These are phyloP conservation scores for Ciconia stormi DNA, from an alignment of 2,113 vertebrate species.

Conservation along the genomic window DNA sequence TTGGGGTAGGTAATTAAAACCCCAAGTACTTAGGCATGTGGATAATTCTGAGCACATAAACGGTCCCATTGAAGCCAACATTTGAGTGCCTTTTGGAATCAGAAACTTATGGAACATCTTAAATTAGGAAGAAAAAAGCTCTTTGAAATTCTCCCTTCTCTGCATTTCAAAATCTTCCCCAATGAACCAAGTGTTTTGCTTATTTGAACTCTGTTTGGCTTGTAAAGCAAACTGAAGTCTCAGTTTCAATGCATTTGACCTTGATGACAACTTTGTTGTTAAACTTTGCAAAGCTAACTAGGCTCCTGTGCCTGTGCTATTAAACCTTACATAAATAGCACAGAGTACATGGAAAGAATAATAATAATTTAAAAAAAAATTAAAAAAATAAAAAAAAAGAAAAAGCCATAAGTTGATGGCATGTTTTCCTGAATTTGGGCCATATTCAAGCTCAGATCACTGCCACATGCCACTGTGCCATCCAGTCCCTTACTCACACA, in stretches of 20 bases:
- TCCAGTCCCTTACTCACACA: slow-evolving; percentile 70
- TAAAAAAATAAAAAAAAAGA: background rate
- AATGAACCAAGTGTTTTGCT: background rate
- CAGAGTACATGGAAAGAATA: slow-evolving; percentile 5
- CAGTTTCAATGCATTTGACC: slow-evolving; percentile 49
- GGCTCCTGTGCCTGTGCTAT: background rate
- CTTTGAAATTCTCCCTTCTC: background rate
- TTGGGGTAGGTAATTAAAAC: background rate
- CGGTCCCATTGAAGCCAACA: background rate
- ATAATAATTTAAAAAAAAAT: background rate
- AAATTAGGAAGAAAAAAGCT: background rate
- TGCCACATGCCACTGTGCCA: slow-evolving; percentile 82
- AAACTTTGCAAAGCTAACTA: slow-evolving; percentile 40
- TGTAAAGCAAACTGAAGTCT: slow-evolving; percentile 22
- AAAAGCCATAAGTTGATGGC: slow-evolving; percentile 15
- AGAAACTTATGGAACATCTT: background rate
- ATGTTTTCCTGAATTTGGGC: slow-evolving; percentile 69
- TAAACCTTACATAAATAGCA: slow-evolving; percentile 29
- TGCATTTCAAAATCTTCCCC: background rate
- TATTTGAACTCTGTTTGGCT: background rate
- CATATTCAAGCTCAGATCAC: slow-evolving; percentile 65
- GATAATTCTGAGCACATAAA: background rate
- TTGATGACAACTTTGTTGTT: slow-evolving; percentile 57
- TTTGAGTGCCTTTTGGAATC: background rate
- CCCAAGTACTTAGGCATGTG: background rate